phyloP scores from a whole-genome alignment of 1,140 invertebrate genomes.

The Paramacrobiotus metropolitanus region DNA sequence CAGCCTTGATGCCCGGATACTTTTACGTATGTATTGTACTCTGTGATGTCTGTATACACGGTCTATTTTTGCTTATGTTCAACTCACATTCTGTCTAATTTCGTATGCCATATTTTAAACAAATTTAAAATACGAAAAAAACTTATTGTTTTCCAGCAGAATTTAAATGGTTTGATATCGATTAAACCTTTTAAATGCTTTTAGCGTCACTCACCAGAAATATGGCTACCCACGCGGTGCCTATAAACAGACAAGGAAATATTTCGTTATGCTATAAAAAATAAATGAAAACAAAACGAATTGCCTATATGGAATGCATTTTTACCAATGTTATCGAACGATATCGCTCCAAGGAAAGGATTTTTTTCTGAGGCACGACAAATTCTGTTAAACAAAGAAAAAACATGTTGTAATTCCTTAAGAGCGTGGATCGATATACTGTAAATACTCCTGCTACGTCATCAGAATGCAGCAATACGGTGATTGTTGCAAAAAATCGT shows the following conservation, averaged over 20 bases:
- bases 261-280: neutral
- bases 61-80: too few species aligned
- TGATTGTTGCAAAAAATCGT: too few species aligned
- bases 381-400: conserved; percentile 21
- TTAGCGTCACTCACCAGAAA: conserved; percentile 57
- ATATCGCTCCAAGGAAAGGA: conserved; percentile 95
- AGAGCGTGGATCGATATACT: too few species aligned
- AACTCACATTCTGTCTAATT: too few species aligned
- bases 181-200: too few species aligned
- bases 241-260: neutral
- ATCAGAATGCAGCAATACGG: too few species aligned
- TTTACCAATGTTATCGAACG: conserved; percentile 83
- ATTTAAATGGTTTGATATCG: too few species aligned
- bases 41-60: too few species aligned
- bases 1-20: too few species aligned
- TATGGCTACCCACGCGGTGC: conserved; percentile 97
- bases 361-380: conserved; percentile 77
- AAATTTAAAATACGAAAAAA: neutral
- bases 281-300: neutral
- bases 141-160: neutral
- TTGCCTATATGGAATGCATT: neutral
- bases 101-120: neutral
- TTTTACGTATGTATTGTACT: too few species aligned
- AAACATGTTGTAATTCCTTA: too few species aligned
- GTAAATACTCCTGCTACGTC: too few species aligned